Conservation (phyloP, 1,140 invertebrate genomes). For the Brachionus plicatilis region DNA sequence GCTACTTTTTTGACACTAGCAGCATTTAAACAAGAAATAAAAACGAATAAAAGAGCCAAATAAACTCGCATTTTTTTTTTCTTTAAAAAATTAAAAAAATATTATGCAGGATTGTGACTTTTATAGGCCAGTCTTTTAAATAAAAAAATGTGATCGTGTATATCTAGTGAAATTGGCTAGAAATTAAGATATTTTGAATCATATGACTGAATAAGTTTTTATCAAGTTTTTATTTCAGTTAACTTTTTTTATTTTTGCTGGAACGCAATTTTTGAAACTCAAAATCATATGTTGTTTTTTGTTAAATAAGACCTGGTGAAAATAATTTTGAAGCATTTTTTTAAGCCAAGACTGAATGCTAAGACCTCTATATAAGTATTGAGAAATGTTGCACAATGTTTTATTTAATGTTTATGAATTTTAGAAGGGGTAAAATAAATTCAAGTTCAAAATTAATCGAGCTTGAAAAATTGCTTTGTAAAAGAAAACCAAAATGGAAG, state of each 20-base stretch:
- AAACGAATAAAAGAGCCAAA: background rate
- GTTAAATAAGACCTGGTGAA: background rate
- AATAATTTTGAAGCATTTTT: background rate
- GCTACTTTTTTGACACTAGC: slow-evolving; percentile 10
- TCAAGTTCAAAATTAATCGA: background rate
- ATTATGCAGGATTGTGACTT: background rate
- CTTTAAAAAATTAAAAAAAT: background rate
- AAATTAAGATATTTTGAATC: background rate
- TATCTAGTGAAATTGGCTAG: background rate
- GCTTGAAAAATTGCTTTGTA: background rate
- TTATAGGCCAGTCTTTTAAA: background rate
- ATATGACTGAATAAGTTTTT: background rate
- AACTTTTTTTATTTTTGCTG: background rate
- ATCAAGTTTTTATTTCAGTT: background rate
- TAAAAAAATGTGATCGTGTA: background rate
- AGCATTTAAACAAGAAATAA: background rate
- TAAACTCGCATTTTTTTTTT: slow-evolving; percentile 20
- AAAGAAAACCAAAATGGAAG: background rate
- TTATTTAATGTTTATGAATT: background rate
- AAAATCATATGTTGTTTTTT: background rate
- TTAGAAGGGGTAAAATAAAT: background rate
- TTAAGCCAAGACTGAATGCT: background rate
- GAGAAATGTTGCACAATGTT: background rate
- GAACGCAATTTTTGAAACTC: background rate
- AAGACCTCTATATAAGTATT: background rate